phyloP scores from a whole-genome alignment of 2,113 vertebrate species.

The Coturnix japonica region DNA sequence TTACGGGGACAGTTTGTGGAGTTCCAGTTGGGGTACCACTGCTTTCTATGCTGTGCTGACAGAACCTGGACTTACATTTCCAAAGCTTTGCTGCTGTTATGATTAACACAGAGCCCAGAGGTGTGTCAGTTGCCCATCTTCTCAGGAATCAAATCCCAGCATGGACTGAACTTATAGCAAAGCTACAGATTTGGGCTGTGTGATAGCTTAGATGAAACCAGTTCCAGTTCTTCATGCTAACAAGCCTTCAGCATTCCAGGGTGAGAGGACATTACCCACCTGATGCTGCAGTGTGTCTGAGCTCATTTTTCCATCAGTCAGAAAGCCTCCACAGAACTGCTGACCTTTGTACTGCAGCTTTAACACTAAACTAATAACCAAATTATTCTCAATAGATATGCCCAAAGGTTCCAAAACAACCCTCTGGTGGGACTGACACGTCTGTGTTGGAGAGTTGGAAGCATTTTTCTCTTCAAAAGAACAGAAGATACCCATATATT shows the following conservation, averaged over 20 bases:
- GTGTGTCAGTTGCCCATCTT: rapidly evolving
- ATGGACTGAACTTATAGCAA: neutral
- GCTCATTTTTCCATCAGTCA: neutral
- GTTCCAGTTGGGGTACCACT: neutral
- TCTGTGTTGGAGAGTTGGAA: neutral
- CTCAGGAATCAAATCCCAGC: neutral
- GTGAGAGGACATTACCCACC: neutral
- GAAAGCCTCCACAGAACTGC: neutral
- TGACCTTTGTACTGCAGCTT: neutral
- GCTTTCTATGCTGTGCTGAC: neutral
- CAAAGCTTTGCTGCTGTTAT: neutral
- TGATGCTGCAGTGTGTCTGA: neutral
- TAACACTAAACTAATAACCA: neutral
- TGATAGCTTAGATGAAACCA: neutral
- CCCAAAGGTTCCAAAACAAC: neutral
- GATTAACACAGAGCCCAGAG: neutral
- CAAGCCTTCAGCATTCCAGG: neutral
- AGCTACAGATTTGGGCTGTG: neutral
- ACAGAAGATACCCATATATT: neutral
- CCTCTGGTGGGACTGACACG: neutral
- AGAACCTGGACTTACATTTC: neutral
- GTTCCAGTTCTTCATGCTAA: neutral
- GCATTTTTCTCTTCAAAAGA: neutral
- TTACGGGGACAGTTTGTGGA: neutral
- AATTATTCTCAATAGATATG: neutral